Percentiles rank a stretch among this genome's conserved stretches.
These are phyloP conservation scores for Anguilla obscura DNA, from an alignment of 2,797 vertebrate species.

Conservation along the genomic window DNA sequence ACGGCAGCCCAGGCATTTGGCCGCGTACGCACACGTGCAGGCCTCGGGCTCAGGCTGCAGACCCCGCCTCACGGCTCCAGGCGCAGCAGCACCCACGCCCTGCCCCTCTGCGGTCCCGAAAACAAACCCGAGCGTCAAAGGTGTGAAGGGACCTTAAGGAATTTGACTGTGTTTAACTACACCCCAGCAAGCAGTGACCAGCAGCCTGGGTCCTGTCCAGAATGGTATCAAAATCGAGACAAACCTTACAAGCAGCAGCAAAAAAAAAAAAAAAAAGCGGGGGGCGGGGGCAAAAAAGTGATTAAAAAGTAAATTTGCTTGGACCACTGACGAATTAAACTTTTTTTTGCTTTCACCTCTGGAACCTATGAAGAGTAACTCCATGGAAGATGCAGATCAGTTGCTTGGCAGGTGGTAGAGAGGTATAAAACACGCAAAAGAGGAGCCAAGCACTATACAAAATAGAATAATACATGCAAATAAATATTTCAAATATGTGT, in stretches of 20 bases:
- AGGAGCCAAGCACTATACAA: too few relatives aligned
- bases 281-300: conserved; percentile 35
- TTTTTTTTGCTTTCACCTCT: conserved; percentile 47
- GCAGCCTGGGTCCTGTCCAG: background rate
- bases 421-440: too few relatives aligned
- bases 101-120: background rate
- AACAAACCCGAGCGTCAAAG: background rate
- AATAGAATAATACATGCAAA: too few relatives aligned
- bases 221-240: background rate
- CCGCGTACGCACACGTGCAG: background rate
- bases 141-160: background rate
- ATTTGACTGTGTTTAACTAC: background rate
- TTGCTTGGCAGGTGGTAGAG: too few relatives aligned
- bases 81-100: background rate
- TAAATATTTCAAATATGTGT: too few relatives aligned
- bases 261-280: background rate
- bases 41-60: background rate
- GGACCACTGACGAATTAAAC: conserved; percentile 47
- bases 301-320: conserved; percentile 46
- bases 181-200: background rate
- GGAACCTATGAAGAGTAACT: conserved; percentile 26
- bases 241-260: background rate
- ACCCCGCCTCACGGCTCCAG: background rate
- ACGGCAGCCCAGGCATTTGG: background rate
- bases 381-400: too few relatives aligned